Conservation (phyloP, 2,888 invertebrate species). For the Acanthacorydalis orientalis region DNA sequence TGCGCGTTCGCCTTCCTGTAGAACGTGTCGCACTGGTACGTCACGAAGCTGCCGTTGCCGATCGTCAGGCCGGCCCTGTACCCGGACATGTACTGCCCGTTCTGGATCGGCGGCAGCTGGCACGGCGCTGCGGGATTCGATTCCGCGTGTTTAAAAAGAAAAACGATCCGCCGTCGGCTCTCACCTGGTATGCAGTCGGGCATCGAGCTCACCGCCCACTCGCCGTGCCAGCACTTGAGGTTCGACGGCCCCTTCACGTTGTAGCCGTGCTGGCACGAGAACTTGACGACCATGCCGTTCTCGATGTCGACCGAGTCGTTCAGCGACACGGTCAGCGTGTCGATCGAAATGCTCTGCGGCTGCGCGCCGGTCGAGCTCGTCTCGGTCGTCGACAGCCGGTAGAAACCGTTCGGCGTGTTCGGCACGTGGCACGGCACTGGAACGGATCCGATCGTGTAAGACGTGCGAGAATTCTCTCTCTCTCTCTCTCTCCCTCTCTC, state of each 20-base stretch:
- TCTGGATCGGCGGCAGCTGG: slow-evolving; percentile 44
- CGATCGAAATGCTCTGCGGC: slow-evolving; percentile 21
- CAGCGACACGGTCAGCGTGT: slow-evolving; percentile 15
- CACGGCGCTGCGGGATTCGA: slow-evolving; percentile 41
- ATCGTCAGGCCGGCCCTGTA: slow-evolving; percentile 67
- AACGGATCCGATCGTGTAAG: slow-evolving; percentile 11
- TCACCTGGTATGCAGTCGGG: slow-evolving; percentile 63
- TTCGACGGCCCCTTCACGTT: slow-evolving; percentile 47
- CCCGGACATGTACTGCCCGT: slow-evolving; percentile 58
- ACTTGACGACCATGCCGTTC: slow-evolving; percentile 57
- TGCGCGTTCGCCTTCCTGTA: slow-evolving; percentile 32
- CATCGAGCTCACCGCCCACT: slow-evolving; percentile 60
- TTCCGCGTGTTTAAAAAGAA: too few relatives aligned
- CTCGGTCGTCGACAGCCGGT: slow-evolving; percentile 33
- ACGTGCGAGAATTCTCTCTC: too few relatives aligned
- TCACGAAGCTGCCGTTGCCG: slow-evolving; percentile 63
- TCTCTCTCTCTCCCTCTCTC: too few relatives aligned
- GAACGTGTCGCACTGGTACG: slow-evolving; percentile 48
- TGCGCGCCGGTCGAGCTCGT: slow-evolving; percentile 20
- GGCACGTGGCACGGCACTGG: slow-evolving; percentile 57
- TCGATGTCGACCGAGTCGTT: slow-evolving; percentile 41
- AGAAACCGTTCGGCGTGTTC: slow-evolving; percentile 48
- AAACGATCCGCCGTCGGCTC: too few relatives aligned
- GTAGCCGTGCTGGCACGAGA: slow-evolving; percentile 60
- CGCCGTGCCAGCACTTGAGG: slow-evolving; percentile 62